Percentiles rank a stretch among this genome's conserved stretches.
phyloP scores from a whole-genome alignment of 37 sponge, comb jelly and placozoan species.

The Tethya wilhelma region DNA sequence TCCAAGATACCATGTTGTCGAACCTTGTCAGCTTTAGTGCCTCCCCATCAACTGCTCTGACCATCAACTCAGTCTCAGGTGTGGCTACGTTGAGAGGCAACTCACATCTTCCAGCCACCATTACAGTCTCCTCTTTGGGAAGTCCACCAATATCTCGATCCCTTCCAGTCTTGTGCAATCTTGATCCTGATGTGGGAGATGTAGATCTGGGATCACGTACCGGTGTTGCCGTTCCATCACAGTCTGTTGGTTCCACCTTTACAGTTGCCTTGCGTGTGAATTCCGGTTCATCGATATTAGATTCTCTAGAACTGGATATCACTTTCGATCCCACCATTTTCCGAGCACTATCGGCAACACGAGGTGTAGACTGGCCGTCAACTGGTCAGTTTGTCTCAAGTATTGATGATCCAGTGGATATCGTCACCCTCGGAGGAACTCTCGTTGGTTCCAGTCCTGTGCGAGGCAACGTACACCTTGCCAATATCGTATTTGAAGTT shows the following conservation, averaged over 20 bases:
- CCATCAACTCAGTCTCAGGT: slow-evolving; percentile 37
- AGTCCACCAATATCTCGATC: neutral
- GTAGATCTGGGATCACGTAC: slow-evolving; percentile 64
- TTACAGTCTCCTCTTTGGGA: neutral
- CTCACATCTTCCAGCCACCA: slow-evolving; percentile 13
- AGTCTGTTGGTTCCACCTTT: slow-evolving; percentile 20
- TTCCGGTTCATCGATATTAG: slow-evolving; percentile 40
- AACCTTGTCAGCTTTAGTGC: slow-evolving; percentile 46
- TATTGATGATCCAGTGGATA: slow-evolving; percentile 26
- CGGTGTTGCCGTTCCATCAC: slow-evolving; percentile 53
- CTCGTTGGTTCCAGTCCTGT: slow-evolving; percentile 19
- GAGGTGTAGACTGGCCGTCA: slow-evolving; percentile 40
- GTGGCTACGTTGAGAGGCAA: slow-evolving; percentile 55
- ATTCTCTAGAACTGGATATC: slow-evolving; percentile 55
- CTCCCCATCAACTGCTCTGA: slow-evolving; percentile 11
- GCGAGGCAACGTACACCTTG: slow-evolving; percentile 43
- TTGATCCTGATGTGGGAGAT: slow-evolving; percentile 79
- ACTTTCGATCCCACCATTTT: slow-evolving; percentile 55
- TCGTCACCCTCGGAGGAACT: slow-evolving; percentile 54
- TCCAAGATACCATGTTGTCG: slow-evolving; percentile 5
- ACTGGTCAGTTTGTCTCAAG: neutral
- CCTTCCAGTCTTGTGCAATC: slow-evolving; percentile 46
- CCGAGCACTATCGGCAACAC: slow-evolving; percentile 17
- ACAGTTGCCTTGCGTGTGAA: slow-evolving; percentile 68
- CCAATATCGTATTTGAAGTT: slow-evolving; percentile 29